Evolutionary conservation across 2,113 vertebrate genomes (phyloP).

Genomic region (Orientallactaga bullata): DNA sequence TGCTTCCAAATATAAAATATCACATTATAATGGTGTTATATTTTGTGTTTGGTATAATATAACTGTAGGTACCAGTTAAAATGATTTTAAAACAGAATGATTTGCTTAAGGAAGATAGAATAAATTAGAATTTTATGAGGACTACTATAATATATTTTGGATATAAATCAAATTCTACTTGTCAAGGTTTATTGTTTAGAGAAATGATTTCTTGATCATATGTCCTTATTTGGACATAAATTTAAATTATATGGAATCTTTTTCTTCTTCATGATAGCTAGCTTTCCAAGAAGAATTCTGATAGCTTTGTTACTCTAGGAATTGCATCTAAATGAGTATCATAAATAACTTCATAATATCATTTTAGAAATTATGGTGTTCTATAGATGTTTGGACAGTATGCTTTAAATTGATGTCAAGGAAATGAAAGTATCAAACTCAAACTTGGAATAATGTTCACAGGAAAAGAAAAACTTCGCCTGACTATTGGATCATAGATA

Average conservation of each 20-base stretch:
- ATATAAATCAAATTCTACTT: neutral
- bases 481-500: neutral
- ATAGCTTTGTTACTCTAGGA: neutral
- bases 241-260: conserved; percentile 26
- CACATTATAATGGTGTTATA: neutral
- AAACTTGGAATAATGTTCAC: neutral
- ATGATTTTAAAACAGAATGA: neutral
- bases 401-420: neutral
- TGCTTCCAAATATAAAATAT: neutral
- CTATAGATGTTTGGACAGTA: neutral
- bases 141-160: neutral
- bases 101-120: neutral
- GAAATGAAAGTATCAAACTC: neutral
- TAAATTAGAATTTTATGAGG: neutral
- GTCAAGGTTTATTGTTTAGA: conserved; percentile 10
- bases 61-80: neutral
- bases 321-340: neutral
- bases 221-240: neutral
- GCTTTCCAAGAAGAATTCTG: neutral
- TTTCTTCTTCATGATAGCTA: neutral
- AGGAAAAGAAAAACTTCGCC: neutral
- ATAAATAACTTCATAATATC: neutral
- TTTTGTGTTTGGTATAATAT: neutral
- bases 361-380: conserved; percentile 24
- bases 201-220: neutral